A percentile compares a stretch with the other conserved stretches of the same genome.
phyloP scores from a whole-genome alignment of 1,140 invertebrate genomes.

The Zaprionus davidi region DNA sequence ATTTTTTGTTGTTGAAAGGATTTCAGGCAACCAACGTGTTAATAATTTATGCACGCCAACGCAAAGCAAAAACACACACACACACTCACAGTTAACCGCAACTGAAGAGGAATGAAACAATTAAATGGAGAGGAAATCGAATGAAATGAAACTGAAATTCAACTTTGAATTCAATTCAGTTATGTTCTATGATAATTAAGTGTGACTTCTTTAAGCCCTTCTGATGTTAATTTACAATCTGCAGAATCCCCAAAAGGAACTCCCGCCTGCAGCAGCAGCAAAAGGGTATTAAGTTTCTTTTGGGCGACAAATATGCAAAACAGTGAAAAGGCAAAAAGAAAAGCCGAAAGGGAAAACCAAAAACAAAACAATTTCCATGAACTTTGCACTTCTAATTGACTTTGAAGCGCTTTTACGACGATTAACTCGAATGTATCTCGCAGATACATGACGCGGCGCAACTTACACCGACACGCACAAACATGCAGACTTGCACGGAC shows the following conservation, averaged over 20 bases:
- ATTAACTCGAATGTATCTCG: conserved; percentile 73
- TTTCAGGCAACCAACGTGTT: conserved; percentile 4
- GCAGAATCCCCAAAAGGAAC: background rate
- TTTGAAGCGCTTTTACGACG: conserved; percentile 56
- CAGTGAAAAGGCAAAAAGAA: background rate
- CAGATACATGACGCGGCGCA: conserved; percentile 36
- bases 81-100: conserved; percentile 1
- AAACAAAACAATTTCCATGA: conserved; percentile 42
- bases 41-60: conserved; percentile 32
- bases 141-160: background rate
- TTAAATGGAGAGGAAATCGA: conserved; percentile 21
- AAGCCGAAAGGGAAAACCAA: background rate
- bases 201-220: background rate
- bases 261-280: background rate
- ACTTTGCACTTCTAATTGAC: conserved; percentile 72
- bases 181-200: background rate
- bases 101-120: conserved; percentile 11
- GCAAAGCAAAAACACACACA: conserved; percentile 3
- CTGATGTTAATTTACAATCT: conserved; percentile 7
- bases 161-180: conserved; percentile 1
- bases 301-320: conserved; percentile 3
- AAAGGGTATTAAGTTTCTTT: conserved; percentile 14
- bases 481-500: background rate
- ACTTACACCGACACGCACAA: conserved; percentile 14
- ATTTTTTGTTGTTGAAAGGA: background rate